Evolutionary conservation across 2,113 vertebrate genomes (phyloP).

Genomic region (Casuarius casuarius): DNA sequence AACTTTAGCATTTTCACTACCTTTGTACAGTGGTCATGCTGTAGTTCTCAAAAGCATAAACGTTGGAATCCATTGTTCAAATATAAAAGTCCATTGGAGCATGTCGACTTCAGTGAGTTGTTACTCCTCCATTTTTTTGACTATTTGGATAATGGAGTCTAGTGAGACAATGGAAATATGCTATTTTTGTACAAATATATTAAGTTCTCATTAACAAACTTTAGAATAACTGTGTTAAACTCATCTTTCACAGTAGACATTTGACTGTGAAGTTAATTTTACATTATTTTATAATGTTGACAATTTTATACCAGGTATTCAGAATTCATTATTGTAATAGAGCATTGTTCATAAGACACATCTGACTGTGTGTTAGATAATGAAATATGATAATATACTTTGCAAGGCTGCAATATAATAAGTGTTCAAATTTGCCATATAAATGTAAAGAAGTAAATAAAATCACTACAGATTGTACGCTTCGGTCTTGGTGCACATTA

Average conservation of each 20-base stretch:
- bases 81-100: neutral
- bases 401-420: slow-evolving; percentile 24
- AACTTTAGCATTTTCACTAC: neutral
- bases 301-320: slow-evolving; percentile 50
- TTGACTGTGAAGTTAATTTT: slow-evolving; percentile 37
- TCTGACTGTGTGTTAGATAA: slow-evolving; percentile 51
- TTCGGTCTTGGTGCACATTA: neutral
- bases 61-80: neutral
- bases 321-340: slow-evolving; percentile 54
- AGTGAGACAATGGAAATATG: neutral
- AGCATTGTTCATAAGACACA: slow-evolving; percentile 40
- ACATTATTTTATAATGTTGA: slow-evolving; percentile 26
- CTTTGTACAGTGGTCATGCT: neutral
- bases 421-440: slow-evolving; percentile 26
- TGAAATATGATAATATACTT: slow-evolving; percentile 54
- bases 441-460: slow-evolving; percentile 49
- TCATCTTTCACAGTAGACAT: slow-evolving; percentile 16
- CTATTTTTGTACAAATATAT: neutral
- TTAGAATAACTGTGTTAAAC: neutral
- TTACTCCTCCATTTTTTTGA: neutral
- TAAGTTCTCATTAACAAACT: slow-evolving; percentile 23
- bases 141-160: neutral
- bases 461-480: neutral
- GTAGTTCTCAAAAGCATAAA: neutral
- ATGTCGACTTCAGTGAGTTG: neutral